These are phyloP conservation scores for Ormia ochracea DNA, from an alignment of 2,888 invertebrate species.

Conservation along the genomic window DNA sequence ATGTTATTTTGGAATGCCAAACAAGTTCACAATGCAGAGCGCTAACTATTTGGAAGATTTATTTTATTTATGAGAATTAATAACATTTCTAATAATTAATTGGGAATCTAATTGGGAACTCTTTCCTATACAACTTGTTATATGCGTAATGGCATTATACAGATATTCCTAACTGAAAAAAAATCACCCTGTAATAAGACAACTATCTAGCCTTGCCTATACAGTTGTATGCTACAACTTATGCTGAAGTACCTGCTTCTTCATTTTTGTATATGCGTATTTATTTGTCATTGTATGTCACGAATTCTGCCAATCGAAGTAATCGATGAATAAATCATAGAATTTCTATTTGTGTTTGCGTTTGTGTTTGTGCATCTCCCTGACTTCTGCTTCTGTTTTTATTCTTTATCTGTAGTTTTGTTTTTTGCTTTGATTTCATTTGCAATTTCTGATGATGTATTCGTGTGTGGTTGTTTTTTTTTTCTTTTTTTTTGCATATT, in stretches of 20 bases:
- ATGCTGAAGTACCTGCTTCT: neutral
- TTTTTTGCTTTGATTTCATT: conserved; percentile 15
- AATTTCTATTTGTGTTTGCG: conserved; percentile 29
- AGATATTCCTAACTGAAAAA: neutral
- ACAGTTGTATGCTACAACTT: neutral
- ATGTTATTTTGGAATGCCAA: too few species aligned
- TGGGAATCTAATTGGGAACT: too few species aligned
- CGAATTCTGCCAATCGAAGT: conserved; percentile 54
- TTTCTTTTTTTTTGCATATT: conserved; percentile 5
- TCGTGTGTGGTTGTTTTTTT: too few species aligned
- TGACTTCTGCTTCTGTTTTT: neutral
- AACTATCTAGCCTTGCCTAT: neutral
- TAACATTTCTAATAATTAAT: too few species aligned
- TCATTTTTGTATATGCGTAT: neutral
- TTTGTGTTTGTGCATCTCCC: conserved; percentile 19
- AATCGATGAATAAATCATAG: conserved; percentile 61
- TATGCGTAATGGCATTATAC: too few species aligned
- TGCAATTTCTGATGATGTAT: conserved; percentile 1
- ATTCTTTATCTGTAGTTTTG: neutral
- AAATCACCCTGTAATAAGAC: neutral
- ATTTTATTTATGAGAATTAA: too few species aligned
- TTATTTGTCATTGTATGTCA: conserved; percentile 36
- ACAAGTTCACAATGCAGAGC: too few species aligned
- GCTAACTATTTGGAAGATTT: too few species aligned
- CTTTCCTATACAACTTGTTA: too few species aligned